Evolutionary conservation across 1,140 invertebrate species (phyloP), one percentile per base, ranked within the genome.

Genomic region (Ceratina australensis): DNA sequence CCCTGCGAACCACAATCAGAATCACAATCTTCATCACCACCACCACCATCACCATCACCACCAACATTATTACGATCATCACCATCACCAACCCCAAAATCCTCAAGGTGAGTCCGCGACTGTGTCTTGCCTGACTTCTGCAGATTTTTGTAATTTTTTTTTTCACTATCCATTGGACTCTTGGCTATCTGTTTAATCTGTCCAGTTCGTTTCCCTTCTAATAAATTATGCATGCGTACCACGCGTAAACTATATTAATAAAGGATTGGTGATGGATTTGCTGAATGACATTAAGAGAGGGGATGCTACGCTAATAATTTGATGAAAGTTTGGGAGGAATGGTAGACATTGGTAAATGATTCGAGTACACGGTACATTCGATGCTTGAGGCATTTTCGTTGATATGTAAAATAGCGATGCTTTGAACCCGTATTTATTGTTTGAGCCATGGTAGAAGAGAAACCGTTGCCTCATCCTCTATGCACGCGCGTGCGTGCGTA

Each of bases 1-100:
- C 90, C 93, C 93, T 88, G 89, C 80, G 79, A 84, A 85, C 79
- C 75, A 84, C 81, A 79, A 86, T 85, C 89, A 91, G 84, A 89
- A 88, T 86, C 89, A 90, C 82, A 88, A 88, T 82, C 89, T 91
- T 82, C 89, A 89, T 83, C 87, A 88, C 73, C 82, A 82, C 42
- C 83, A 88, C 75, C 87, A 89, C 64, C 86, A 88, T 54, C 81
- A 89, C 87, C 88, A 85, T 61, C 82, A 91, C 87, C 71, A 91
- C 83, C 82, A 88, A 71, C 83, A 89, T 75, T 92, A 93, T 82
- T 80, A 82, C 72, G 72, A 87, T 87, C 87, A 90, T 87, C 86
- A 88, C 72, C 84, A 89, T 85, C 89, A 90, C 73, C 93, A 94
- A 87, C 93, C 93, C 89, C 92, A 93, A 85, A 93, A 92, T 89